phyloP scores from a whole-genome alignment of 2,797 vertebrate genomes.

The Oryzias sinensis region DNA sequence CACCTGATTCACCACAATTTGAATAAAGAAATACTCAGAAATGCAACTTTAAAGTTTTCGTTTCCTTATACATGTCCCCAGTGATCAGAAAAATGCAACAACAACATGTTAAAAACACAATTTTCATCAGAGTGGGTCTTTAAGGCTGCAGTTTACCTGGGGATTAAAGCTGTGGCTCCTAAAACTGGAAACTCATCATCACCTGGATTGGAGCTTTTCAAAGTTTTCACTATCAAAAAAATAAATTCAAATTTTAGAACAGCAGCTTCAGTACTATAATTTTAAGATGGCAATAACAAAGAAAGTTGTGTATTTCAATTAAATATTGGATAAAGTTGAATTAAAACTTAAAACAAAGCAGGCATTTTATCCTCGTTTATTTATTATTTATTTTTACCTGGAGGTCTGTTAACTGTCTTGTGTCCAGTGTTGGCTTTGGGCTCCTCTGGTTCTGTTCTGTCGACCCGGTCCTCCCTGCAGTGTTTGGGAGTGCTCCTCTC shows the following conservation, averaged over 20 bases:
- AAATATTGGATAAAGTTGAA: background rate
- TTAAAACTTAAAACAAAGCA: background rate
- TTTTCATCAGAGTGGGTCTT: too few species aligned
- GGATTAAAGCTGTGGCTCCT: constrained; percentile 63
- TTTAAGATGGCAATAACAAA: too few species aligned
- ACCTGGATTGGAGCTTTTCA: constrained; percentile 70
- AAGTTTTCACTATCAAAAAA: constrained; percentile 61
- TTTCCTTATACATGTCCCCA: too few species aligned
- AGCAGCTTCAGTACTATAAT: too few species aligned
- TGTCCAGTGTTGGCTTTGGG: constrained; percentile 62
- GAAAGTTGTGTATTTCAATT: too few species aligned
- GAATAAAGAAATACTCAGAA: too few species aligned
- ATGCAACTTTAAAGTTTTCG: too few species aligned
- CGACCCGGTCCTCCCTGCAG: constrained; percentile 77
- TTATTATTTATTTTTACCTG: constrained; percentile 54
- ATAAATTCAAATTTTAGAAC: background rate
- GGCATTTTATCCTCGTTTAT: background rate
- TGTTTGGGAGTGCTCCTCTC: constrained; percentile 80
- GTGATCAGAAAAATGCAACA: too few species aligned
- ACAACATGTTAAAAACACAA: too few species aligned
- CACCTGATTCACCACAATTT: too few species aligned
- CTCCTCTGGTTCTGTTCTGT: constrained; percentile 74
- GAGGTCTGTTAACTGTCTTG: constrained; percentile 64
- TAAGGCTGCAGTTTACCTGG: constrained; percentile 44
- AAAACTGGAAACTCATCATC: constrained; percentile 83